These are phyloP conservation scores for Crambe crambe DNA, from an alignment of 37 sponge, comb jelly and placozoan genomes.

Conservation along the genomic window DNA sequence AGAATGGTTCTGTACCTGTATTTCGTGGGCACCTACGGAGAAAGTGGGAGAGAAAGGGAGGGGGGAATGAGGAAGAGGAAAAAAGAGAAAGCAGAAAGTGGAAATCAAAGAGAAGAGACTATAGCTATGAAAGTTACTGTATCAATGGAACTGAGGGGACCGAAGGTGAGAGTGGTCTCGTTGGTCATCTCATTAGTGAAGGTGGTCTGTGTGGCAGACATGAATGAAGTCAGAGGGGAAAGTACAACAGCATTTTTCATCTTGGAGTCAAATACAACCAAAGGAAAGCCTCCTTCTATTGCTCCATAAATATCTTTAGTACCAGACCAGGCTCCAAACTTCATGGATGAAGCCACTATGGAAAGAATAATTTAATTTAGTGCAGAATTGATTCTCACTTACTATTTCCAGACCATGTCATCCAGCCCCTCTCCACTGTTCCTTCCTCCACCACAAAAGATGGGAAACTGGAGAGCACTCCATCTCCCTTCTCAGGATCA, in stretches of 20 bases:
- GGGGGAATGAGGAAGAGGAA: background rate
- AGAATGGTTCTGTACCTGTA: slow-evolving; percentile 44
- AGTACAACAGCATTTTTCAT: slow-evolving; percentile 66
- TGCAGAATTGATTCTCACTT: background rate
- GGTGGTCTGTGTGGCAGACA: slow-evolving; percentile 61
- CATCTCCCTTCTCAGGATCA: slow-evolving; percentile 1
- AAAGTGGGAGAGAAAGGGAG: background rate
- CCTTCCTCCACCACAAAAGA: slow-evolving; percentile 40
- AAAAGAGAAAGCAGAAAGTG: background rate
- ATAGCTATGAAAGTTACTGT: too few relatives aligned
- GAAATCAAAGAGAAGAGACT: background rate
- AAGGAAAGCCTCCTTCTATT: slow-evolving; percentile 72
- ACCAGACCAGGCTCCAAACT: slow-evolving; percentile 17
- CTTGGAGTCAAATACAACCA: slow-evolving; percentile 54
- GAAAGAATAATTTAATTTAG: background rate
- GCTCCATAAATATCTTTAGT: slow-evolving; percentile 8
- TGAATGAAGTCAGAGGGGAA: slow-evolving; percentile 65
- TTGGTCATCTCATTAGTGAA: slow-evolving; percentile 27
- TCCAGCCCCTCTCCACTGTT: slow-evolving; percentile 34
- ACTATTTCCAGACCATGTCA: slow-evolving; percentile 69
- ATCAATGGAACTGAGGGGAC: slow-evolving; percentile 44
- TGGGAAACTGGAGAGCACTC: slow-evolving; percentile 49
- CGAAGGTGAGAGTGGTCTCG: slow-evolving; percentile 25
- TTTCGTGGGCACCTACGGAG: slow-evolving; percentile 44
- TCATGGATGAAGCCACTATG: slow-evolving; percentile 18